Evolutionary conservation across 2,888 invertebrate species (phyloP), one percentile per base, ranked within the genome.

Genomic region (Pedicia rivosa): DNA sequence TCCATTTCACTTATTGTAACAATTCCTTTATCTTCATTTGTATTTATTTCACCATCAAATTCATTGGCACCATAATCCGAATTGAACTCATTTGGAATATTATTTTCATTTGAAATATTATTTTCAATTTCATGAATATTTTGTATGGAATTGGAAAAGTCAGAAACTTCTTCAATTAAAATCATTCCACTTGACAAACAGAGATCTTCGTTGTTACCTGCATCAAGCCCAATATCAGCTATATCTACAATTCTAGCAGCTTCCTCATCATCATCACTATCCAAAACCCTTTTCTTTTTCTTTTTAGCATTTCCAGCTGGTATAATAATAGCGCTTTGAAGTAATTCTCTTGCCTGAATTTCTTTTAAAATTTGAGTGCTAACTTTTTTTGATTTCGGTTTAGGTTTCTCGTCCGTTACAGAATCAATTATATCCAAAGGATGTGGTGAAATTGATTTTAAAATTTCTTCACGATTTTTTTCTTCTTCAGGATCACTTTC

Each of bases 331-430:
- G 39, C 39, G 12, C 25, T 32, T 9, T 35, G 22, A 9, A 39
- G 16, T 17, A 39, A 16, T 6, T 27, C 39, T 4, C 36, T 32
- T 12, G 36, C 35, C 24, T 39, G 32, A 3, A 39, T 12, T 13
- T 36, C 39, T 20, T 39, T 39, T 16, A 36, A 32, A 9, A 36
- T 20, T 29, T 34, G 28, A 6, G 36, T 40, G 12, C 36, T 40
- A 12, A 13, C 17, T 29, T 36, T 40, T 27, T 40, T 40, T 19
- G 36, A 40, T 36, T 40, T 40, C 12, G 39, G 39, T 17, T 36
- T 36, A 2, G 39, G 39, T 25, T 29, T 33, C 10, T 36, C 36
- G 10, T 34, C 6, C 4, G 12, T 13, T 16, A 29, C 5, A 9
- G 5, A 29, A 5, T 14, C 15, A 4, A 13, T 29, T 29, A 4